Conservation (phyloP, 2,797 vertebrate genomes). For the Crax fasciolata region DNA sequence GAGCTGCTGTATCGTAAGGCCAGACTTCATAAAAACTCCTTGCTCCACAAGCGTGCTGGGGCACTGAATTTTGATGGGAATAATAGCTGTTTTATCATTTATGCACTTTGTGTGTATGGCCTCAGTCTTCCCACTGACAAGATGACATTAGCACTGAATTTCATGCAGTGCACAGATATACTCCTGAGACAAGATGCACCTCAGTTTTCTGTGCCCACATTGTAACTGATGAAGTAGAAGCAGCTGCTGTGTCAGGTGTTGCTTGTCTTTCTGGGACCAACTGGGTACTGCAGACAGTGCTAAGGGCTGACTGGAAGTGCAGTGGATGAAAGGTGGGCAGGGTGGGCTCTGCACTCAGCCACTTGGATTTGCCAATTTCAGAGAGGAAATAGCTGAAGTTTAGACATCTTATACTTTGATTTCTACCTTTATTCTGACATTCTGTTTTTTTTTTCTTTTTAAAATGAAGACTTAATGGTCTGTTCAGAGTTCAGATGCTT, state of each 20-base stretch:
- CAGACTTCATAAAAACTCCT: not conserved
- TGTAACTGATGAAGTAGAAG: no score
- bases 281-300: accelerated
- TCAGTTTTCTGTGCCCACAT: not conserved
- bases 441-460: not conserved
- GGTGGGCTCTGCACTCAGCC: not conserved
- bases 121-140: not conserved
- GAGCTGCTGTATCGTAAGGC: not conserved
- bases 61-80: not conserved
- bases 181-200: not conserved
- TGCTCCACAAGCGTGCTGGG: not conserved
- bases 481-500: not conserved
- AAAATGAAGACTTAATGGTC: not conserved
- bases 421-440: not conserved
- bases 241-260: not conserved
- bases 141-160: not conserved
- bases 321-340: not conserved
- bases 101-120: not conserved
- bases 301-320: not conserved
- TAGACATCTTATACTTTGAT: not conserved
- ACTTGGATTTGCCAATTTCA: not conserved
- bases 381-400: not conserved
- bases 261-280: not conserved
- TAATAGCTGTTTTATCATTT: not conserved
- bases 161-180: accelerated